Base-by-base conservation (phyloP, 2,113 vertebrate species). In the Entomyzon cyanotis region DNA sequence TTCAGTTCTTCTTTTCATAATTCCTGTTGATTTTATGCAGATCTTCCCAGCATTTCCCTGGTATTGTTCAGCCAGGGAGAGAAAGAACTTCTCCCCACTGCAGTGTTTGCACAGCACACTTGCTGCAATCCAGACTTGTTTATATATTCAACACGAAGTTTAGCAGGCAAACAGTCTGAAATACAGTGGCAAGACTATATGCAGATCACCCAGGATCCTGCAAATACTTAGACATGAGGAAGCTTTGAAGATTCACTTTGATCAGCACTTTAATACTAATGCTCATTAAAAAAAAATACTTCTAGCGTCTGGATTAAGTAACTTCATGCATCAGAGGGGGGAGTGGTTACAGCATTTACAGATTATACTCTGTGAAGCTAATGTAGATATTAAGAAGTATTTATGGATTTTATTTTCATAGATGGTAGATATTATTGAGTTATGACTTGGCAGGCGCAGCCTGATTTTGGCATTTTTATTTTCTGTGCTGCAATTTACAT, bases 391-490 rank as follows among this genome's bases (percentile, higher is more conserved):
- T 95, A 95, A 80, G 60, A 41, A 92, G 28, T 77, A 88, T 97
- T 96, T 95, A 96, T 95, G 90, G 79, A 63, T 84, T 94, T 94
- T 94, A 93, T 96, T 93, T 95, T 90, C 93, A 53, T 49, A 80
- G 85, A 75, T 84, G 28, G 56, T 87, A 95, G 90, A 91, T 90
- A 92, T 84, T 88, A 81, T 35, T 95, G 92, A 97, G 44, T 95
- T 88, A 96, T 64, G 88, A 74, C 88, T 96, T 96, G 94, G 82
- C 65, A 91, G 64, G 37, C 35, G 44, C 88, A 90, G 88, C 7
- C 56, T 90, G 85, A 92, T 92, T 93, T 96, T 88, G 88, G 76
- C 90, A 87, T 90, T 96, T 97, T 96, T 96, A 94, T 97, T 90
- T 96, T 95, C 85, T 88, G 33, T 81, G 22, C 35, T 3, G 4